Evolutionary conservation across 2,113 vertebrate species (phyloP), one percentile per base, ranked within the genome.

Genomic region (Syngnathus scovelli): DNA sequence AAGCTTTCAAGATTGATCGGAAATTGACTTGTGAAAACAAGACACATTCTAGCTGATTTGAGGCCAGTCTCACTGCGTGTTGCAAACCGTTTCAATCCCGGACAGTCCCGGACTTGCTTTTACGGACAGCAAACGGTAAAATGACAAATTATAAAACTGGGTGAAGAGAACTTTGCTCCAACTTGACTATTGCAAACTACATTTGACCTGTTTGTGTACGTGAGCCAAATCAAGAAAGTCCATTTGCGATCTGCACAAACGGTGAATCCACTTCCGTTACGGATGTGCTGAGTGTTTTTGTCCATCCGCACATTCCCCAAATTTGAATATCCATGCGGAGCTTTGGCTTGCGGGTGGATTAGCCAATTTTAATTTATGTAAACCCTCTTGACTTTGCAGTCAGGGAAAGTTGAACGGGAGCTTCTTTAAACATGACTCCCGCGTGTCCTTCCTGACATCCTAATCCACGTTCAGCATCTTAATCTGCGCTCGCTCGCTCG

Each of bases 401-500:
- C 39, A 21, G 66, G 8, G 8, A 59, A 56, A 43, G 48, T 60
- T 33, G 64, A 36, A 68, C 59, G 44, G 46, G 41, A 74, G 19
- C 36, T 71, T 36, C 37, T 52, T 43, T 58, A 33, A 70, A 49
- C 66, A 71, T 69, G 10, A 39, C n/a, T 23, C 37, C 27, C 23
- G 49, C 55, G 55, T 27, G 8, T 67, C 23, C 7, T 37, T 33
- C 41, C 59, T 74, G 39, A 71, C 66, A 55, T 67, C 49, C 21
- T 46, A 27, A 64, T 61, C 37, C 61, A 46, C 59, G 46, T 69
- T 61, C 12, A 33, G 7, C 64, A 66, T 68, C 62, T 36, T 63
- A 67, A 70, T 72, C 65, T 36, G 44, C 59, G 12, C 66, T 69
- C 55, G 66, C 49, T 13, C 59, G 12, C 66, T 69, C 55, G 66